Evolutionary conservation across 2,113 vertebrate species (phyloP).

Genomic region (Actinemys pallida): DNA sequence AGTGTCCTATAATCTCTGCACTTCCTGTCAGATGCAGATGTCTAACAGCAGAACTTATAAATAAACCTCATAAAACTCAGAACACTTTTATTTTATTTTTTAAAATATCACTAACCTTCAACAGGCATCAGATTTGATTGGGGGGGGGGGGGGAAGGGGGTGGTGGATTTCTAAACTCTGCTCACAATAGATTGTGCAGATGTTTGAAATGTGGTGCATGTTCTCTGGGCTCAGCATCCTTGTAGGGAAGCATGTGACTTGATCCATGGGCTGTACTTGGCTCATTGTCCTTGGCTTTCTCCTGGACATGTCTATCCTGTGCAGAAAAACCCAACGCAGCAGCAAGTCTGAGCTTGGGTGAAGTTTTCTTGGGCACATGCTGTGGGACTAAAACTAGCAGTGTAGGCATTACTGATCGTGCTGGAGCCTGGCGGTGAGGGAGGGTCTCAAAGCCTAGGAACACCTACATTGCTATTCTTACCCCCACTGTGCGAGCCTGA

Average conservation of each 20-base stretch:
- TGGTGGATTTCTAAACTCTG: neutral
- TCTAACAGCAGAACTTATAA: no score
- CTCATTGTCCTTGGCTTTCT: neutral
- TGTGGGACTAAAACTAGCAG: neutral
- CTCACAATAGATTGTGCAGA: neutral
- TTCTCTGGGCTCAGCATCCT: neutral
- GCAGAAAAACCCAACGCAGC: neutral
- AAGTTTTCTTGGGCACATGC: neutral
- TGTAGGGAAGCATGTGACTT: neutral
- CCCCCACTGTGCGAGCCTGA: neutral
- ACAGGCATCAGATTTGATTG: neutral
- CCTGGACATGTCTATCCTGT: neutral
- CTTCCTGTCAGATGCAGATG: neutral
- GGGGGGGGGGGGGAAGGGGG: no score
- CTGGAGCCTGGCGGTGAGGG: neutral
- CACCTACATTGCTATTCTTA: neutral
- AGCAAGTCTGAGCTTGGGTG: neutral
- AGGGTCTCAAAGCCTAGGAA: neutral
- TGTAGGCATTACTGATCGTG: neutral
- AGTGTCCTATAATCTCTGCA: neutral
- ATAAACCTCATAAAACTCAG: no score
- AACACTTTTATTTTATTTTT: no score
- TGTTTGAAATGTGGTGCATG: neutral
- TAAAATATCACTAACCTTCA: neutral
- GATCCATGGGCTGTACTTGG: neutral